Evolutionary conservation across 2,797 vertebrate species (phyloP).

Genomic region (Arnoldichthys spilopterus): DNA sequence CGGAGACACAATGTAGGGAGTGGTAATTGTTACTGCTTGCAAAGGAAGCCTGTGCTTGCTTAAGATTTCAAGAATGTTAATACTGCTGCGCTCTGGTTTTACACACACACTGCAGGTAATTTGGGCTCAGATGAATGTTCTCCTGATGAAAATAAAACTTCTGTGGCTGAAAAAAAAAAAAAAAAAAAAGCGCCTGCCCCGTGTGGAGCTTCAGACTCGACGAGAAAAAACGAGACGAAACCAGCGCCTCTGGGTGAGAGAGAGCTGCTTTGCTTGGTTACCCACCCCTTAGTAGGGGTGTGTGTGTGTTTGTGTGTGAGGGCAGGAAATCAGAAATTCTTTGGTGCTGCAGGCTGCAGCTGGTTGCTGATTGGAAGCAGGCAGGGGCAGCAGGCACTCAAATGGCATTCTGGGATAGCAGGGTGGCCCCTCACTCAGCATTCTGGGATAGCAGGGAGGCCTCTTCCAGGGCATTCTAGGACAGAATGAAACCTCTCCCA

Average conservation of each 20-base stretch:
- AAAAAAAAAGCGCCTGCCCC: background rate
- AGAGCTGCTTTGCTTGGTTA: conserved; percentile 13
- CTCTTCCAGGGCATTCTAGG: conserved; percentile 33
- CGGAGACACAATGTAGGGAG: background rate
- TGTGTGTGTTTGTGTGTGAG: conserved; percentile 38
- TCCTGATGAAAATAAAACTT: background rate
- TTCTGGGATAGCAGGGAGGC: conserved; percentile 28
- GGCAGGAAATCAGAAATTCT: conserved; percentile 78
- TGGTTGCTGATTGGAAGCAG: conserved; percentile 79
- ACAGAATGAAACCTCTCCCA: conserved; percentile 42
- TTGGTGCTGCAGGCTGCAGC: conserved; percentile 72
- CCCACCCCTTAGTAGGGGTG: conserved; percentile 26
- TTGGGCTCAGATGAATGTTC: background rate
- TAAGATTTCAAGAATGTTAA: background rate
- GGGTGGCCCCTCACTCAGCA: conserved; percentile 26
- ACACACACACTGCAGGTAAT: background rate
- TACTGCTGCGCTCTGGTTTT: background rate
- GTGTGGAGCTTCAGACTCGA: background rate
- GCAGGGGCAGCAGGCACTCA: conserved; percentile 64
- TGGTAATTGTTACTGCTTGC: background rate
- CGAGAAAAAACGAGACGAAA: background rate
- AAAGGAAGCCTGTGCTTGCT: background rate
- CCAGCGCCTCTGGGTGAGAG: conserved; percentile 18
- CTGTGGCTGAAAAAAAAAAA: background rate
- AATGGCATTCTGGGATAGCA: conserved; percentile 39